phyloP scores from a whole-genome alignment of 2,888 invertebrate genomes.

The Phyto melanocephala region DNA sequence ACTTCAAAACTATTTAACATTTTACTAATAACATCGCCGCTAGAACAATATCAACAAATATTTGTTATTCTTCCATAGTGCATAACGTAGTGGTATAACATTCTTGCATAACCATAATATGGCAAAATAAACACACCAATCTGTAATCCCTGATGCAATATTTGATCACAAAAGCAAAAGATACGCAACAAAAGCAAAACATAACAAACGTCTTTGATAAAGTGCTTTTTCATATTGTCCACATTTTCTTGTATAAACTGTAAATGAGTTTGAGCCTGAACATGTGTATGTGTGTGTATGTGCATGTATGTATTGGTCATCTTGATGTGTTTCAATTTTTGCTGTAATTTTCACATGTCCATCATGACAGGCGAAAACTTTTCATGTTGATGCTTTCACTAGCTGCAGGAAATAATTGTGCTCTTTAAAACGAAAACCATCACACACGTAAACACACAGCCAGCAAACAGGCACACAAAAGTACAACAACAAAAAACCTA shows the following conservation, averaged over 20 bases:
- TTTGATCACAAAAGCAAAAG: conserved; percentile 12
- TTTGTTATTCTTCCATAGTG: too few relatives aligned
- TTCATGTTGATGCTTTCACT: conserved; percentile 38
- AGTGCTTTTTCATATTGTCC: conserved; percentile 11
- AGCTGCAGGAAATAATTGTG: conserved; percentile 35
- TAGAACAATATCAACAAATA: too few relatives aligned
- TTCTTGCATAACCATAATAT: conserved; percentile 10
- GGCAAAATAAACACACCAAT: conserved; percentile 24
- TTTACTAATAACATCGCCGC: too few relatives aligned
- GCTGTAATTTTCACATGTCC: conserved; percentile 61
- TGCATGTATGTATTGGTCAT: not conserved
- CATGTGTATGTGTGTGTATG: not conserved
- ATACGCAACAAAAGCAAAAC: not conserved
- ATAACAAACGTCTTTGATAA: conserved; percentile 4
- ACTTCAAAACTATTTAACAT: too few relatives aligned
- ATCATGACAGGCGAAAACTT: conserved; percentile 50
- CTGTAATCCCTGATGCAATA: conserved; percentile 28
- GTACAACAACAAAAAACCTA: not conserved
- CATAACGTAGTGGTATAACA: not conserved
- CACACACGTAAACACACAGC: too few relatives aligned
- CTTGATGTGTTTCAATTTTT: conserved; percentile 2
- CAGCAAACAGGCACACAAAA: not conserved
- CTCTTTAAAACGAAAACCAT: conserved; percentile 29
- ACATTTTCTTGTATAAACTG: not conserved
- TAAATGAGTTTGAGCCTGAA: not conserved